Evolutionary conservation across 2,888 invertebrate genomes (phyloP).

Genomic region (Tethea ocularis): DNA sequence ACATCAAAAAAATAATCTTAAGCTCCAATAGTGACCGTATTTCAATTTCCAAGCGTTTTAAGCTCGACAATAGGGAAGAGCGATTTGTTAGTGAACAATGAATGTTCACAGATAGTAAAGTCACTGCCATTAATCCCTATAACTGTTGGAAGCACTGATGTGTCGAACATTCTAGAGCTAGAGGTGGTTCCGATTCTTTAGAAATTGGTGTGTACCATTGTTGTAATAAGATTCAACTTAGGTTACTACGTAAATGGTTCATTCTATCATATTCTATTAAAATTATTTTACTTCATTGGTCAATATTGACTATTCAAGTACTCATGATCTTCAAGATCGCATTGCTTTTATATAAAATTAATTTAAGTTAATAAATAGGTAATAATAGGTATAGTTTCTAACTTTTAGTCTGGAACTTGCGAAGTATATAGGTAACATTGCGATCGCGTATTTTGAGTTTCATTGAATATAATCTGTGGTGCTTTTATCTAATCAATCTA

Average conservation of each 20-base stretch:
- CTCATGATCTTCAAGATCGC: too few species aligned
- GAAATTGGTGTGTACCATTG: neutral
- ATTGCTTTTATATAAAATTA: too few species aligned
- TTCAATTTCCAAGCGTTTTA: slow-evolving; percentile 29
- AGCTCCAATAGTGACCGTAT: slow-evolving; percentile 18
- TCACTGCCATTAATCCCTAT: slow-evolving; percentile 44
- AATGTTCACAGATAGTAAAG: slow-evolving; percentile 38
- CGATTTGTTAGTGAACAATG: slow-evolving; percentile 42
- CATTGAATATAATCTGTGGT: too few species aligned
- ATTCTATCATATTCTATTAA: neutral
- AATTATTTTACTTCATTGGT: neutral
- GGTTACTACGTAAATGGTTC: neutral
- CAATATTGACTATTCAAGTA: neutral
- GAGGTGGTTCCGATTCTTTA: neutral
- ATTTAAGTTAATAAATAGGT: too few species aligned
- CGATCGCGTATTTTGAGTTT: too few species aligned
- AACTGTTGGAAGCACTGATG: slow-evolving; percentile 23
- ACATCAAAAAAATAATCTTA: neutral
- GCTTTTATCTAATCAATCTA: too few species aligned
- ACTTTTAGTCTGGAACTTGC: too few species aligned
- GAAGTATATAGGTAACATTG: too few species aligned
- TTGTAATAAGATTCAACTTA: neutral
- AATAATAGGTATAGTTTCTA: too few species aligned
- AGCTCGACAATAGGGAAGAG: slow-evolving; percentile 32
- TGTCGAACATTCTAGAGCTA: slow-evolving; percentile 10